A percentile compares a stretch with the other conserved stretches of the same genome.
Conservation (phyloP, 2,113 vertebrate species). For the Gymnobelideus leadbeateri region DNA sequence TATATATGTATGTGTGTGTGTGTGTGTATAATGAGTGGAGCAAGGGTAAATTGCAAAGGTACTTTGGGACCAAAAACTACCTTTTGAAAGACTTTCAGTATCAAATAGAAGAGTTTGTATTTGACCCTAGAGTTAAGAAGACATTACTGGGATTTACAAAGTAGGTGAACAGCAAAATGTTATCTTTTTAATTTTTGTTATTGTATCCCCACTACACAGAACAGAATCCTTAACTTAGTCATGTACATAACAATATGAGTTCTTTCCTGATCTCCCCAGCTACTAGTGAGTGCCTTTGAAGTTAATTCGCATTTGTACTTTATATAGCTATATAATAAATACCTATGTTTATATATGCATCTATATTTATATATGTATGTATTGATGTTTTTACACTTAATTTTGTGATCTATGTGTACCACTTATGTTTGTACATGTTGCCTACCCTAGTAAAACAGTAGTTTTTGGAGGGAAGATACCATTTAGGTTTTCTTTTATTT, state of each 20-base stretch:
- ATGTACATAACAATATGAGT: too few species aligned
- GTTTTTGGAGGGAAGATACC: background rate
- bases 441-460: background rate
- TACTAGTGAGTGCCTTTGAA: background rate
- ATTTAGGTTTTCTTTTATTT: background rate
- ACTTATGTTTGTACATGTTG: background rate
- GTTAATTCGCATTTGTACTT: background rate
- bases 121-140: background rate
- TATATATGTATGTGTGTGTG: too few species aligned
- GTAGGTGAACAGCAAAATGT: background rate
- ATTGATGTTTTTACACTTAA: background rate
- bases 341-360: background rate
- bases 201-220: background rate
- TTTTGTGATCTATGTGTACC: background rate
- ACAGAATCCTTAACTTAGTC: background rate
- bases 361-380: background rate
- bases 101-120: background rate
- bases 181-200: background rate
- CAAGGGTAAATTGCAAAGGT: background rate
- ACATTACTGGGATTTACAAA: background rate
- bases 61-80: background rate
- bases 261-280: background rate
- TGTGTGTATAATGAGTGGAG: background rate
- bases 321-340: background rate
- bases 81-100: too few species aligned